Evolutionary conservation across 2,888 invertebrate genomes (phyloP).

Genomic region (Brachyptera putata): DNA sequence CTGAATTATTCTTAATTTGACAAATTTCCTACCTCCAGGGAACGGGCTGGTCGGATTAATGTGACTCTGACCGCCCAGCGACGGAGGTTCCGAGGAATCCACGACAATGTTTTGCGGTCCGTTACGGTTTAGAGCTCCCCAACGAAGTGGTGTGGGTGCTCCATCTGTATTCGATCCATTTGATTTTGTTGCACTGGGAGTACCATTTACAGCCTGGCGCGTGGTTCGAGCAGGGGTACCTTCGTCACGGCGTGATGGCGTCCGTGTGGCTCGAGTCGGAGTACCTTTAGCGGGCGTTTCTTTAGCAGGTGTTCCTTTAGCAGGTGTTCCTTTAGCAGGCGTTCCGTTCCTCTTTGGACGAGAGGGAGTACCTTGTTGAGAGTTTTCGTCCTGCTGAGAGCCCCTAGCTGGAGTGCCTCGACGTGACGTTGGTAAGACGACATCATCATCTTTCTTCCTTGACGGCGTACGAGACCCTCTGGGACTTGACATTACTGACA

Average conservation of each 20-base stretch:
- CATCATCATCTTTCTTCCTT: neutral
- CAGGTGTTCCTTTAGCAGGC: slow-evolving; percentile 10
- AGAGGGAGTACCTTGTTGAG: neutral
- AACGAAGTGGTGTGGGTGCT: slow-evolving; percentile 47
- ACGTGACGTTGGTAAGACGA: neutral
- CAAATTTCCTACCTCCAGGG: slow-evolving; percentile 37
- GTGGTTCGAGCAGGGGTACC: neutral
- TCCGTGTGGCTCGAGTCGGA: neutral
- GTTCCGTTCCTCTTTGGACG: neutral
- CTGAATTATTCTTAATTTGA: neutral
- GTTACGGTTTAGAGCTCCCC: slow-evolving; percentile 44
- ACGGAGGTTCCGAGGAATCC: slow-evolving; percentile 41
- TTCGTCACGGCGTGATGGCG: neutral
- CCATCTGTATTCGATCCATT: neutral
- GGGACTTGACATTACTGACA: slow-evolving; percentile 26
- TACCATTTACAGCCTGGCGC: neutral
- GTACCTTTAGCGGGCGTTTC: slow-evolving; percentile 10
- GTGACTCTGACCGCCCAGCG: slow-evolving; percentile 44
- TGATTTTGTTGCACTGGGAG: neutral
- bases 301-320: neutral
- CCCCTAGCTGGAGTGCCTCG: slow-evolving; percentile 11
- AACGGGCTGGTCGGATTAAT: slow-evolving; percentile 42
- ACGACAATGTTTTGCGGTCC: slow-evolving; percentile 43
- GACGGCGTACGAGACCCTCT: slow-evolving; percentile 6
- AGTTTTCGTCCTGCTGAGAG: neutral